Conservation (phyloP, 2,113 vertebrate species). For the Lontra canadensis region DNA sequence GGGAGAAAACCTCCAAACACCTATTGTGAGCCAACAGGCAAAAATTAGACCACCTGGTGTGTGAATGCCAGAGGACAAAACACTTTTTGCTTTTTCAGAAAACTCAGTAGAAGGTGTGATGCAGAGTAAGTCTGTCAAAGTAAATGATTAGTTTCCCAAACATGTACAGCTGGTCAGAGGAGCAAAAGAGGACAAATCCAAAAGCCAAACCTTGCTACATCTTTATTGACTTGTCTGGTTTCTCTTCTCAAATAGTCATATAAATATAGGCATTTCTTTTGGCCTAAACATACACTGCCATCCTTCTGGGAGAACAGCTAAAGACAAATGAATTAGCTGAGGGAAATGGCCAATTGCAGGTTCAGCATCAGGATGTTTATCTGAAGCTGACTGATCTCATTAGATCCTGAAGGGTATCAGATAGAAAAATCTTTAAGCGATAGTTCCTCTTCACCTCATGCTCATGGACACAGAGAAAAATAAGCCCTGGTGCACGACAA, state of each 20-base stretch:
- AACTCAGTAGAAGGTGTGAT: constrained; percentile 32
- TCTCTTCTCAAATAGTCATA: neutral
- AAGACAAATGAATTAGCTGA: neutral
- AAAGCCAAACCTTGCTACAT: constrained; percentile 4
- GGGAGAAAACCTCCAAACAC: constrained; percentile 65
- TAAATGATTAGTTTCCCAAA: constrained; percentile 55
- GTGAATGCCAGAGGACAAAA: constrained; percentile 60
- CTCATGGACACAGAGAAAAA: neutral
- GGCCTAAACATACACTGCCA: neutral
- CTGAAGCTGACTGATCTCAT: constrained; percentile 26
- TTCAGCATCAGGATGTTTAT: neutral
- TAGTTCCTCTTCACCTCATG: neutral
- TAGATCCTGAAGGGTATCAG: neutral
- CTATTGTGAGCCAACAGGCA: constrained; percentile 41
- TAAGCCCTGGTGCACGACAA: neutral
- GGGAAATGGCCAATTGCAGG: neutral
- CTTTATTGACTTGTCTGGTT: constrained; percentile 13
- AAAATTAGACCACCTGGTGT: constrained; percentile 56
- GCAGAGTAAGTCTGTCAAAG: constrained; percentile 31
- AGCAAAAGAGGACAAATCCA: neutral
- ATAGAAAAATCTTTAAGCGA: constrained; percentile 24
- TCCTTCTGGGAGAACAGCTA: neutral
- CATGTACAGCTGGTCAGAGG: neutral
- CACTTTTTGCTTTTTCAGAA: constrained; percentile 44
- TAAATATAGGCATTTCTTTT: neutral